These are phyloP conservation scores for Phania funesta DNA, from an alignment of 2,888 invertebrate genomes.

Conservation along the genomic window DNA sequence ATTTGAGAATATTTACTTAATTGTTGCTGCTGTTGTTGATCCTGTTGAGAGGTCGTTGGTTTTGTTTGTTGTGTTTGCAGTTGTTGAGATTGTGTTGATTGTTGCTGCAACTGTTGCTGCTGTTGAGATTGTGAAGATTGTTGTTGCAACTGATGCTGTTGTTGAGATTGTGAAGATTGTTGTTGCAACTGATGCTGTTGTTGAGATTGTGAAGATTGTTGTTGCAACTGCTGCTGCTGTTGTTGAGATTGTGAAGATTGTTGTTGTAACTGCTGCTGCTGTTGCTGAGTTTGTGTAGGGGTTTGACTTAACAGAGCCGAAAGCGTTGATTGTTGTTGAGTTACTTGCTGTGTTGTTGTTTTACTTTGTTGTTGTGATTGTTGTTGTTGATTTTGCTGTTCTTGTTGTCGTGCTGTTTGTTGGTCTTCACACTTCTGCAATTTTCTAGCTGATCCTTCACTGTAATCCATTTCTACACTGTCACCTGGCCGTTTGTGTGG, in stretches of 20 bases:
- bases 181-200: constrained; percentile 67
- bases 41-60: constrained; percentile 57
- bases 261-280: constrained; percentile 1
- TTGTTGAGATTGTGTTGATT: constrained; percentile 70
- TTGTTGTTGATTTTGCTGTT: constrained; percentile 49
- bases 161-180: constrained; percentile 28
- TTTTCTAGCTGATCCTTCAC: constrained; percentile 71
- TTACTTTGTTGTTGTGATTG: constrained; percentile 38
- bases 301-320: constrained; percentile 39
- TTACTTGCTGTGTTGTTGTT: constrained; percentile 30
- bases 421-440: constrained; percentile 73
- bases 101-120: constrained; percentile 68
- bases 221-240: constrained; percentile 67
- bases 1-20: constrained; percentile 77
- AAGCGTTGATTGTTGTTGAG: constrained; percentile 51
- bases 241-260: constrained; percentile 40
- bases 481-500: constrained; percentile 74
- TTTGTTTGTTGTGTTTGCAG: constrained; percentile 64
- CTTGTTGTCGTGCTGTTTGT: constrained; percentile 32
- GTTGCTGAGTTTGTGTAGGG: constrained; percentile 35
- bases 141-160: constrained; percentile 39
- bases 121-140: constrained; percentile 40
- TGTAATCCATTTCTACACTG: constrained; percentile 74
- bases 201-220: constrained; percentile 70
- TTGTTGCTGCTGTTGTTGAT: constrained; percentile 70